phyloP scores from a whole-genome alignment of 2,797 vertebrate species.

The Anas bahamensis region DNA sequence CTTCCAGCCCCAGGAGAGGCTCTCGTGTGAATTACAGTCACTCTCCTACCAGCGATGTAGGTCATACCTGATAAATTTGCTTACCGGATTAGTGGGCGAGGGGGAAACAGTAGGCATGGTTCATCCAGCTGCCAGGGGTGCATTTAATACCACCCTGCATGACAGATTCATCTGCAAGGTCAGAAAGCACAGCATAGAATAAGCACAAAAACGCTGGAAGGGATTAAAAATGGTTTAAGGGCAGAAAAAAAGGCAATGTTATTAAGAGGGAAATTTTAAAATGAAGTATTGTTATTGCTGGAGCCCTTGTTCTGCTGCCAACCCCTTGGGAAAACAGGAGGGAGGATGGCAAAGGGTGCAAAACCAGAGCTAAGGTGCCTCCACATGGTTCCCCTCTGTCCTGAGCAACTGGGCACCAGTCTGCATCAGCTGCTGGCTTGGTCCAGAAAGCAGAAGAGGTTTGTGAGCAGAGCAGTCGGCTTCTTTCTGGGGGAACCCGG shows the following conservation, averaged over 20 bases:
- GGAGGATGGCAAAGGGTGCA: background rate
- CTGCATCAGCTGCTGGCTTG: background rate
- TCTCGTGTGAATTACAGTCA: background rate
- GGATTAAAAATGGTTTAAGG: background rate
- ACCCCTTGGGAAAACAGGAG: background rate
- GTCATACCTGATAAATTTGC: slow-evolving; percentile 16
- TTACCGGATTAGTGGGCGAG: background rate
- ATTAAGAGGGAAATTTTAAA: background rate
- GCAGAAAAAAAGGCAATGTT: background rate
- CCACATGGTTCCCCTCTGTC: background rate
- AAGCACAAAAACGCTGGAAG: background rate
- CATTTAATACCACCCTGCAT: background rate
- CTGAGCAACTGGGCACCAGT: background rate
- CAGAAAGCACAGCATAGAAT: background rate
- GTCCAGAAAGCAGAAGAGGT: background rate
- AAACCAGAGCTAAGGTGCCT: background rate
- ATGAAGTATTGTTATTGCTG: background rate
- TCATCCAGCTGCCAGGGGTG: background rate
- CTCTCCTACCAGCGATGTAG: background rate
- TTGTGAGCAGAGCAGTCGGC: background rate
- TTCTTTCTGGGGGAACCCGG: background rate
- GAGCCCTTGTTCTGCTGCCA: background rate
- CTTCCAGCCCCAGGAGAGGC: background rate
- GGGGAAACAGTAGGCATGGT: background rate
- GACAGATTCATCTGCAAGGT: background rate